These are phyloP conservation scores for Sicus ferrugineus DNA, from an alignment of 2,888 invertebrate genomes.

Conservation along the genomic window DNA sequence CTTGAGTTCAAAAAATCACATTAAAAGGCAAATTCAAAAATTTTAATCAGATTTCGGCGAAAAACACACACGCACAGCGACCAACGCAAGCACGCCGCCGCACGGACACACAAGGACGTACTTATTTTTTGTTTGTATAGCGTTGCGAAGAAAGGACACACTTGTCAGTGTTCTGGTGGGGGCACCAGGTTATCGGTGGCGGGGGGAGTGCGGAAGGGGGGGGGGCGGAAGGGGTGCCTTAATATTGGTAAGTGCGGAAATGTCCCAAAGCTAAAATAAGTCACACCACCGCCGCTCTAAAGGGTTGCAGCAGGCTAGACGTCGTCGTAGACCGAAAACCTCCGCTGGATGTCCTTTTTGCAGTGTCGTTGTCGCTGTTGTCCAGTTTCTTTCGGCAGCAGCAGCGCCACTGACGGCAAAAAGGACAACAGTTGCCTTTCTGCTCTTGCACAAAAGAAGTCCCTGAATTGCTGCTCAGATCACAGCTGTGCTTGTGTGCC, in stretches of 20 bases:
- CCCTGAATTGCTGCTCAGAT: slow-evolving; percentile 13
- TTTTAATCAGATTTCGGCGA: slow-evolving; percentile 62
- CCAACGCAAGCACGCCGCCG: background rate
- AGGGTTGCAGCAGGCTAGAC: no score
- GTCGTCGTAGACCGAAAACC: background rate
- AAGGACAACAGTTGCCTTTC: slow-evolving; percentile 32
- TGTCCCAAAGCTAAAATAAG: slow-evolving; percentile 49
- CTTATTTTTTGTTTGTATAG: slow-evolving; percentile 21
- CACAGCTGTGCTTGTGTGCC: slow-evolving; percentile 5
- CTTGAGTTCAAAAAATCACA: slow-evolving; percentile 55
- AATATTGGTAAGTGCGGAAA: slow-evolving; percentile 49
- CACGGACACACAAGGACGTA: background rate
- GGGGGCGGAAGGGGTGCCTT: slow-evolving; percentile 51
- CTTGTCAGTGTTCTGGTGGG: background rate
- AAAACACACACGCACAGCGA: slow-evolving; percentile 45
- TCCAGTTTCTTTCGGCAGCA: slow-evolving; percentile 2
- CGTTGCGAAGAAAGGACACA: slow-evolving; percentile 10
- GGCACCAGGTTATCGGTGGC: no score
- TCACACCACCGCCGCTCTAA: slow-evolving; percentile 42
- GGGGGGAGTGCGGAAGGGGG: slow-evolving; percentile 13
- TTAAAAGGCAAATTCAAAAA: slow-evolving; percentile 63
- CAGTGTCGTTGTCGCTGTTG: background rate
- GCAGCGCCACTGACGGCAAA: background rate
- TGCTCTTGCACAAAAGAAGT: slow-evolving; percentile 19
- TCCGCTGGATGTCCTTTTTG: slow-evolving; percentile 9